Evolutionary conservation across 1,140 invertebrate genomes (phyloP).

Genomic region (Lysiphlebus fabarum): DNA sequence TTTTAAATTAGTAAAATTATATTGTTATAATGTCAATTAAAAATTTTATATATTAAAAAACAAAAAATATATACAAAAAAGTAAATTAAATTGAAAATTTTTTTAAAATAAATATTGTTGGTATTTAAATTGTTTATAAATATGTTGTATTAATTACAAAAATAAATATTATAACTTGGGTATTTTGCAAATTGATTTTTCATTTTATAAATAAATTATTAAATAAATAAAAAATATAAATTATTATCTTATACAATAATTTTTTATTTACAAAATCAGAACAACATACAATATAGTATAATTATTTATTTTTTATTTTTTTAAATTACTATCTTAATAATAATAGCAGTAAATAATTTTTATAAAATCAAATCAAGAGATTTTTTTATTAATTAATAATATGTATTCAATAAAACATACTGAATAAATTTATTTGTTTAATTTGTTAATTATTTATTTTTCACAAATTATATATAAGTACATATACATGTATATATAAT

Average conservation of each 20-base stretch:
- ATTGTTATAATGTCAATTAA: background rate
- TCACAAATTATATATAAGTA: slow-evolving; percentile 25
- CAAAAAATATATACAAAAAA: too few species aligned
- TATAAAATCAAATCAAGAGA: slow-evolving; percentile 1
- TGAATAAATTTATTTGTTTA: too few species aligned
- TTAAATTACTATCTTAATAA: slow-evolving; percentile 7
- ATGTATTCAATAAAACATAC: too few species aligned
- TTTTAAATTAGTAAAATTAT: background rate
- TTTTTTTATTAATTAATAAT: background rate
- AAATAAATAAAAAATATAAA: background rate
- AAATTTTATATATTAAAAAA: too few species aligned
- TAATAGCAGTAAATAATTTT: background rate
- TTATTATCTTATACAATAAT: slow-evolving; percentile 26
- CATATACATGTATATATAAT: slow-evolving; percentile 24
- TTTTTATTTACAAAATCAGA: slow-evolving; percentile 42
- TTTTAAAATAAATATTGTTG: too few species aligned
- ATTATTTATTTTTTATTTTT: slow-evolving; percentile 24
- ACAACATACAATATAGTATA: slow-evolving; percentile 30
- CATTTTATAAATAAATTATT: too few species aligned
- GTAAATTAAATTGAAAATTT: background rate
- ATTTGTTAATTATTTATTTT: too few species aligned
- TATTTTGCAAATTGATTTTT: too few species aligned
- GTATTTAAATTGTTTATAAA: too few species aligned
- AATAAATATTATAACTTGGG: too few species aligned
- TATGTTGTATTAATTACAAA: too few species aligned